phyloP scores from a whole-genome alignment of 2,888 invertebrate genomes.

The Stenolophus ochropezus region DNA sequence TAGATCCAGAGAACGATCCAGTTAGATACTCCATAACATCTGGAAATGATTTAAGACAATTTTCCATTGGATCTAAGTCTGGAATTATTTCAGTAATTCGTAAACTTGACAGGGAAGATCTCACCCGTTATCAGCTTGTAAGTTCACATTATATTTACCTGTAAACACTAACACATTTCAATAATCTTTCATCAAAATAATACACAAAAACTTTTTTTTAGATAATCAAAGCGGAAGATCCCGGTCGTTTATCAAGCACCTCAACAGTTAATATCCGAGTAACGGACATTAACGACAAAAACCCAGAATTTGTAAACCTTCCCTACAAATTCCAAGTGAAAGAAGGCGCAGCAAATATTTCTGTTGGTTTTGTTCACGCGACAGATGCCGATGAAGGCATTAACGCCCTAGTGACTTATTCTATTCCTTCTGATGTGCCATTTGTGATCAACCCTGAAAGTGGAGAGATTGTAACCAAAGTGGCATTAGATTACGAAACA shows the following conservation, averaged over 20 bases:
- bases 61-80: conserved; percentile 88
- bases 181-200: too few relatives aligned
- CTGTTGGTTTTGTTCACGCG: conserved; percentile 88
- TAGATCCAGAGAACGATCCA: conserved; percentile 91
- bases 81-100: conserved; percentile 92
- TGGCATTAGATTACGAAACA: conserved; percentile 87
- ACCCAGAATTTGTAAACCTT: conserved; percentile 89
- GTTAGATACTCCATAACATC: conserved; percentile 90
- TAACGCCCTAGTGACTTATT: conserved; percentile 88
- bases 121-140: conserved; percentile 91
- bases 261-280: conserved; percentile 92
- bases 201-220: too few relatives aligned
- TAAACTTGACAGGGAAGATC: conserved; percentile 89
- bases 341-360: conserved; percentile 79
- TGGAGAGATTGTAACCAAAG: conserved; percentile 85
- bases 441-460: conserved; percentile 86
- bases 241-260: conserved; percentile 86
- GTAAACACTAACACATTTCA: too few relatives aligned
- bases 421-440: conserved; percentile 85
- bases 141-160: too few relatives aligned
- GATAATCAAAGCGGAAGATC: conserved; percentile 90
- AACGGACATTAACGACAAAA: conserved; percentile 94
- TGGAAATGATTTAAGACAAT: conserved; percentile 92
- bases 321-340: conserved; percentile 89
- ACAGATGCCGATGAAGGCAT: conserved; percentile 90